Conservation (phyloP, 1,140 invertebrate species). For the Drosophila mayri region DNA sequence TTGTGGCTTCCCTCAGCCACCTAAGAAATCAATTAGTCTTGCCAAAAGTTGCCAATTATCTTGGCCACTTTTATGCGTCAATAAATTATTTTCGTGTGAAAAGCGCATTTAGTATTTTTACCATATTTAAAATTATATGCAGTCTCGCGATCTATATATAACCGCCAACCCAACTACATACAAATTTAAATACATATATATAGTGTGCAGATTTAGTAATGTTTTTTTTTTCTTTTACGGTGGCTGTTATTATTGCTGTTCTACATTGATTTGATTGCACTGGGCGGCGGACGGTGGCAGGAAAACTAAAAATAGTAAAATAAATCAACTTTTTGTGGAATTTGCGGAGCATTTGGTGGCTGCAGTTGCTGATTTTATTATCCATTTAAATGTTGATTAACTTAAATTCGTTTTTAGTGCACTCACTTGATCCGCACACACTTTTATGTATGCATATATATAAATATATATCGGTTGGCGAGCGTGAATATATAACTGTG, state of each 20-base stretch:
- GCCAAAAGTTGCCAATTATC: conserved; percentile 70
- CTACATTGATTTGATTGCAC: conserved; percentile 51
- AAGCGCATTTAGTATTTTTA: conserved; percentile 48
- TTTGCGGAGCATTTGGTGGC: conserved; percentile 22
- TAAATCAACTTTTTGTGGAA: conserved; percentile 55
- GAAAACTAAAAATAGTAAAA: conserved; percentile 30
- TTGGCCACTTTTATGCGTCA: conserved; percentile 70
- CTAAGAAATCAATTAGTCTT: conserved; percentile 62
- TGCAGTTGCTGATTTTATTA: conserved; percentile 70
- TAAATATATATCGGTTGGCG: conserved; percentile 6
- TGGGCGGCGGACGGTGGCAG: conserved; percentile 31
- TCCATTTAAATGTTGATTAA: conserved; percentile 82
- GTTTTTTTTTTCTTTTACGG: conserved; percentile 7
- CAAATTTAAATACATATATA: neutral
- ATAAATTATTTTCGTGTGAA: conserved; percentile 74
- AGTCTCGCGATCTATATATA: conserved; percentile 28
- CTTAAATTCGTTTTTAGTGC: conserved; percentile 76
- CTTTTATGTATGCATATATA: neutral
- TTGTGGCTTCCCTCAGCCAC: conserved; percentile 10
- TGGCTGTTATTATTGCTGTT: conserved; percentile 35
- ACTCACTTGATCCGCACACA: conserved; percentile 54
- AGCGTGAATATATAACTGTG: conserved; percentile 34
- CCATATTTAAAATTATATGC: conserved; percentile 37
- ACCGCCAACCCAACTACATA: neutral
- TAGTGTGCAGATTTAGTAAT: conserved; percentile 39